Evolutionary conservation across 53 echinoderm and acorn worm genomes (phyloP).

Genomic region (Henricia sp.): DNA sequence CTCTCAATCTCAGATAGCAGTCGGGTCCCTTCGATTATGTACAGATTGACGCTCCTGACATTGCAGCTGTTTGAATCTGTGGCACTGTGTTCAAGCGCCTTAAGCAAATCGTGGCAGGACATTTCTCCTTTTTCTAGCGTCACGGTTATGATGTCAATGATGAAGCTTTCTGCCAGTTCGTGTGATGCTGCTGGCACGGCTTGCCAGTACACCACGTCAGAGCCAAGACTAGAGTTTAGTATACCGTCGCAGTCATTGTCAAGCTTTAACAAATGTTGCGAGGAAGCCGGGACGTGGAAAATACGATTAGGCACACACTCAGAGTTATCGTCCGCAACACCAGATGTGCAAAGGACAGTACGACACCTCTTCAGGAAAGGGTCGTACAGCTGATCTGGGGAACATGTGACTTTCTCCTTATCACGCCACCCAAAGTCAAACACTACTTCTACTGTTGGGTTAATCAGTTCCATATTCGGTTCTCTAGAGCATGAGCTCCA

Average conservation of each 20-base stretch:
- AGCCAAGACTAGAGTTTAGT: neutral
- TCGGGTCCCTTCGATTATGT: neutral
- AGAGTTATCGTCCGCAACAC: neutral
- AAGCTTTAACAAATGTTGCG: neutral
- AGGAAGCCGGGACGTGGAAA: neutral
- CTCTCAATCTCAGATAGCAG: neutral
- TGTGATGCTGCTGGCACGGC: neutral
- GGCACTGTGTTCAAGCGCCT: neutral
- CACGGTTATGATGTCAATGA: neutral
- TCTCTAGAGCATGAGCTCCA: neutral
- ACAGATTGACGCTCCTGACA: neutral
- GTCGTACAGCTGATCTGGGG: slow-evolving; percentile 49
- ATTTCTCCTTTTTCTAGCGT: neutral
- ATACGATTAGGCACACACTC: neutral
- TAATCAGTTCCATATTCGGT: neutral
- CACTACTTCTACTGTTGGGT: slow-evolving; percentile 3
- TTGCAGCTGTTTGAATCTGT: neutral
- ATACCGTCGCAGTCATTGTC: neutral
- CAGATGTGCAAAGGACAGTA: neutral
- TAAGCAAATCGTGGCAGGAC: neutral
- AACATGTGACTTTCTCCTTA: neutral
- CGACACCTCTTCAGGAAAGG: slow-evolving; percentile 48
- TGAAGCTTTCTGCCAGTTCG: neutral
- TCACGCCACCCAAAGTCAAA: slow-evolving; percentile 53
- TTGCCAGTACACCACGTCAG: slow-evolving; percentile 10